These are phyloP conservation scores for Hedychridium roseum DNA, from an alignment of 2,888 invertebrate genomes.

Conservation along the genomic window DNA sequence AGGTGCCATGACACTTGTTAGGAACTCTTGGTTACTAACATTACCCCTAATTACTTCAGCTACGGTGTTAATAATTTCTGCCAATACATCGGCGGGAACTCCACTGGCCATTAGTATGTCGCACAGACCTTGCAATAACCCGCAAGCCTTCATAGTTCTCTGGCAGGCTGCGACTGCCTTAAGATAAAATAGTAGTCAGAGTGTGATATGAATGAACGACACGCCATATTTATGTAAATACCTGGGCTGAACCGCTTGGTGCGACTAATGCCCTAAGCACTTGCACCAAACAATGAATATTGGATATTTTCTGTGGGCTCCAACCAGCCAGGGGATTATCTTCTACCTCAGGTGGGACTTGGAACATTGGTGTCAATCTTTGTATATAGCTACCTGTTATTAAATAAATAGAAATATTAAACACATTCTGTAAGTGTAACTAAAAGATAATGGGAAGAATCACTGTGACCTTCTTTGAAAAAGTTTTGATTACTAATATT, in stretches of 20 bases:
- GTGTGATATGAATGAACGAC: not conserved
- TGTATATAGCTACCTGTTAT: slow-evolving; percentile 85
- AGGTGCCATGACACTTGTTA: slow-evolving; percentile 90
- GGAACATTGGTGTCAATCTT: slow-evolving; percentile 87
- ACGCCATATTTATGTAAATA: slow-evolving; percentile 65
- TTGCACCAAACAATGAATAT: slow-evolving; percentile 91
- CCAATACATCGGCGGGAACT: slow-evolving; percentile 94
- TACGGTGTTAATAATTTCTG: slow-evolving; percentile 95
- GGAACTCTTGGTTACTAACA: slow-evolving; percentile 88
- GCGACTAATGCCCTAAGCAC: slow-evolving; percentile 91
- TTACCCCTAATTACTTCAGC: slow-evolving; percentile 94
- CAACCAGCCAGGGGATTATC: slow-evolving; percentile 74
- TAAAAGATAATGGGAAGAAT: not conserved
- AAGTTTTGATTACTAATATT: slow-evolving; percentile 98
- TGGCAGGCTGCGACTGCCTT: slow-evolving; percentile 74
- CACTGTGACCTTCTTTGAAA: slow-evolving; percentile 85
- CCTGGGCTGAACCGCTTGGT: slow-evolving; percentile 90
- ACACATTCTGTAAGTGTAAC: not conserved
- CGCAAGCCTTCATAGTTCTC: slow-evolving; percentile 85
- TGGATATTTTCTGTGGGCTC: slow-evolving; percentile 94
- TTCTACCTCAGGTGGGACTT: slow-evolving; percentile 74
- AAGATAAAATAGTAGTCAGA: not conserved
- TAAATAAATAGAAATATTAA: not conserved
- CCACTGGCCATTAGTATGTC: slow-evolving; percentile 94
- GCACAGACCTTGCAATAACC: slow-evolving; percentile 83